Evolutionary conservation across 2,797 vertebrate species (phyloP).

Genomic region (Tenualosa thibaudeaui): DNA sequence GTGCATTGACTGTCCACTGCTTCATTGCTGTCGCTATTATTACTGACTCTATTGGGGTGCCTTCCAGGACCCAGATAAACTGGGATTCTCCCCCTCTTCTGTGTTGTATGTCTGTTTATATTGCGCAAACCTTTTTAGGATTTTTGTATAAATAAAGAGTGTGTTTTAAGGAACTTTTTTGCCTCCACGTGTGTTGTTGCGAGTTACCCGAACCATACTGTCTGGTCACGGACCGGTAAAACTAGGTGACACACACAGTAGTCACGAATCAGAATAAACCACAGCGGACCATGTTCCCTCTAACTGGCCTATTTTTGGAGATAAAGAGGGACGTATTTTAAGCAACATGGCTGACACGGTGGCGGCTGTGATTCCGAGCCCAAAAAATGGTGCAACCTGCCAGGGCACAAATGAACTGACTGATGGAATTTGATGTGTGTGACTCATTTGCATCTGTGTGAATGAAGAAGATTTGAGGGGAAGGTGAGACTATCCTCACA

Average conservation of each 20-base stretch:
- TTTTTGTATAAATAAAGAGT: no score
- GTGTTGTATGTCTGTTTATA: no score
- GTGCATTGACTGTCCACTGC: no score
- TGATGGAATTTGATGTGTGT: neutral
- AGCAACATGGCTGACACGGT: neutral
- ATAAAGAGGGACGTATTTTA: neutral
- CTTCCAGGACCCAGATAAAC: no score
- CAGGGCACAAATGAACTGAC: neutral
- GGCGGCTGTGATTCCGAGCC: neutral
- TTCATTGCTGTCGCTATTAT: no score
- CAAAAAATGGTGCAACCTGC: neutral
- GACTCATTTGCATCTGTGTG: neutral
- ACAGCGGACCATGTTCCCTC: neutral
- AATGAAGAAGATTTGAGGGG: neutral
- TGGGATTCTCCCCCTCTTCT: no score
- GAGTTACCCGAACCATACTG: no score
- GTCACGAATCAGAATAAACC: constrained; percentile 12
- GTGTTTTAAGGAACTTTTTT: no score
- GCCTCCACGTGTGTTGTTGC: no score
- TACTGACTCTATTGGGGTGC: no score
- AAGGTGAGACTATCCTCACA: neutral
- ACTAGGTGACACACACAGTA: neutral
- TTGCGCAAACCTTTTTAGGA: no score
- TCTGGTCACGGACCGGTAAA: no score
- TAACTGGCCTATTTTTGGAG: constrained; percentile 10